Base-by-base conservation (phyloP, 2,797 vertebrate species). In the Pseudochirops corinnae region DNA sequence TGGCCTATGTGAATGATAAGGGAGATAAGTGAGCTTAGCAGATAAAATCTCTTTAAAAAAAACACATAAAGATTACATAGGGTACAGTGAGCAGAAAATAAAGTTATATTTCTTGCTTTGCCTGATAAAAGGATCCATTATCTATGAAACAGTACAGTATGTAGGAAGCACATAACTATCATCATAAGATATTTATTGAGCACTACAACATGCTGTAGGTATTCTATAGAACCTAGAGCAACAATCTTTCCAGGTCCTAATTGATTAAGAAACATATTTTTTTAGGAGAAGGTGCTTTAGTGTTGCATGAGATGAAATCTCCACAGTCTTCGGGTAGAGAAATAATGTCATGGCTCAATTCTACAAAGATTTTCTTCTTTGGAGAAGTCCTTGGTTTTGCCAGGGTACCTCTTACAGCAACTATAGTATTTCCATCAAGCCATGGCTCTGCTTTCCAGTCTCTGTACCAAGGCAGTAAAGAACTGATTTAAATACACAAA, bases 181-280 rank as follows among this genome's bases (percentile, higher is more conserved):
- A 94, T 92, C 94, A 95, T 92, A 93, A 97, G 97, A 94, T 97
- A 97, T 94, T 94, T 95, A 96, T 28, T 91, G 55, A 90, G 31
- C 58, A 95, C 91, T 91, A 94, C 55, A 92, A 92, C 94, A 93
- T 93, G 50, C 87, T 94, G 12, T n/a, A 95, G 92, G 50, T 92
- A 92, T 58, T 87, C n/a, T 67, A 95, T 29, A 93, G 93, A 96
- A 94, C 58, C 91, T 28, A 92, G 56, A 95, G 31, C 91, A 92
- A 92, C 29, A 90, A 7, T 96, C 57, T 95, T 91, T 87, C 52
- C n/a, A 92, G 93, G 53, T 31, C n/a, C 90, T 97, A 96, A 96
- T 56, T 96, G 95, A 96, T 96, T 94, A 58, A 0, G 2, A 57
- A 39, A 93, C 92, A 94, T 93, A 95, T 96, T 96, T 55, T 46